These are phyloP conservation scores for Phalloptychus januarius DNA, from an alignment of 2,797 vertebrate species.

Conservation along the genomic window DNA sequence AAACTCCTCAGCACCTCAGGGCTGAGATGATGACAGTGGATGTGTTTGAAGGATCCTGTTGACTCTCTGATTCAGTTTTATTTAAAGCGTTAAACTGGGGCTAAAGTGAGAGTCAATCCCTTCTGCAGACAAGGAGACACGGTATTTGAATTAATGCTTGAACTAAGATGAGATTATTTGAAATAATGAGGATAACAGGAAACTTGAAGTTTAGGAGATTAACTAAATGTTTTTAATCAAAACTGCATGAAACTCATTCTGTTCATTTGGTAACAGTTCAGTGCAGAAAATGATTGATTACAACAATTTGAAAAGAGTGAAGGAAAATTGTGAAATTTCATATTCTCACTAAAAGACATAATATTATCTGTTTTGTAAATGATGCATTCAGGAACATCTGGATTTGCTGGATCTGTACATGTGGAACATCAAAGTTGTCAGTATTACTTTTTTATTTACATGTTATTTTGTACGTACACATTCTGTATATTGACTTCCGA, in stretches of 20 bases:
- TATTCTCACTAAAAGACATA: background rate
- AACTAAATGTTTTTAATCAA: background rate
- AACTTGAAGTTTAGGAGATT: slow-evolving; percentile 20
- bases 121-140: slow-evolving; percentile 10
- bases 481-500: slow-evolving; percentile 38
- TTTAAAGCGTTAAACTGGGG: slow-evolving; percentile 12
- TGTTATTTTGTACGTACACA: slow-evolving; percentile 42
- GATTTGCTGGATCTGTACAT: slow-evolving; percentile 25
- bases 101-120: slow-evolving; percentile 5
- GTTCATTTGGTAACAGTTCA: slow-evolving; percentile 3
- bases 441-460: slow-evolving; percentile 60
- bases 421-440: slow-evolving; percentile 43
- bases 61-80: slow-evolving; percentile 7
- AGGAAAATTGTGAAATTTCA: background rate
- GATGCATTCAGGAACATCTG: slow-evolving; percentile 26
- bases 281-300: background rate
- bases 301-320: slow-evolving; percentile 6
- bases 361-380: slow-evolving; percentile 31
- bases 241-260: background rate
- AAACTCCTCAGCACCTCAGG: slow-evolving; percentile 57
- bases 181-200: slow-evolving; percentile 6
- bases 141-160: slow-evolving; percentile 11
- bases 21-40: slow-evolving; percentile 28
- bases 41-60: slow-evolving; percentile 30
- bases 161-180: slow-evolving; percentile 11